Evolutionary conservation across 2,797 vertebrate species (phyloP), one percentile per base, ranked within the genome.

Genomic region (Sebastes steindachneri): DNA sequence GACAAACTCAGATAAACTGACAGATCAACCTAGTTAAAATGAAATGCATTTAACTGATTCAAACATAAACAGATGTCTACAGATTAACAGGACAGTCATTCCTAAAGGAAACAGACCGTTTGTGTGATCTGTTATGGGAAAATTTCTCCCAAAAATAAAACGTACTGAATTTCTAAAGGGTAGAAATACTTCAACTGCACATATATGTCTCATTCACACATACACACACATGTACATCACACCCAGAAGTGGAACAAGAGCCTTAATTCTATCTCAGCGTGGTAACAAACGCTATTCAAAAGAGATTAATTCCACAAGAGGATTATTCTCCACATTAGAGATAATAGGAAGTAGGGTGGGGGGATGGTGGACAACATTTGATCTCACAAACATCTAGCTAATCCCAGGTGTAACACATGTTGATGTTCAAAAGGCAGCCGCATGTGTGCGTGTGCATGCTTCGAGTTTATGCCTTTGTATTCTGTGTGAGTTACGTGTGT

Each of bases 271-370:
- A 90, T 92, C 88, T 86, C 90, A 90, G 90, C 89, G 64, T 89
- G 88, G 89, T 91, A 92, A 94, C 92, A 93, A 95, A 94, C 73
- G 77, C 93, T 93, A 87, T 92, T 94, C 93, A 95, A 93, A 95
- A 80, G 86, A 94, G 94, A 95, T 95, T 95, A 94, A 95, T 95
- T 93, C 91, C 90, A 95, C 93, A 93, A 94, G 94, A 95, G 94
- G 94, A 95, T 95, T 95, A 95, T 80, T 84, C 86, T 86, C 90
- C 77, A 81, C 91, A 93, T 93, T 90, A 93, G 85, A 93, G 89
- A 95, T 93, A 94, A 95, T 91, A 87, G 90, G 91, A 92, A 81
- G 80, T 64, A 73, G 72, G 75, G 68, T 64, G 79, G 80, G 74
- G 45, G 89, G 68, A 64, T 66, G 82, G 75, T 74, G 86, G 87